Base-by-base conservation (phyloP, 1,140 invertebrate genomes). In the Helicoverpa zea region DNA sequence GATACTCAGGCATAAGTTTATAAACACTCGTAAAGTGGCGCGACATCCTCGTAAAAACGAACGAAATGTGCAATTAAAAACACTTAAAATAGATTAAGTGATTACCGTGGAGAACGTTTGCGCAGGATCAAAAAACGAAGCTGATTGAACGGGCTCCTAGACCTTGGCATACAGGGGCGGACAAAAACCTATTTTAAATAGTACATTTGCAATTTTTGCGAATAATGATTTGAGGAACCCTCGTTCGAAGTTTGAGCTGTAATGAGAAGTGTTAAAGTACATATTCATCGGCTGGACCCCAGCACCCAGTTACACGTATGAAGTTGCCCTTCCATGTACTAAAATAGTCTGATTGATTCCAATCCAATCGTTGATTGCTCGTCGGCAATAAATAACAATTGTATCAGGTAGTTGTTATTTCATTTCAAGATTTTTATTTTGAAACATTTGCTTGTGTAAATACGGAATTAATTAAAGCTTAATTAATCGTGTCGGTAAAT, bases 11-110 rank as follows among this genome's bases (percentile, higher is more conserved):
- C 79, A 82, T 56, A 70, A 68, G 61, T 77, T 79, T 75, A 77
- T 79, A 82, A 83, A 80, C 51, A 35, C 79, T 84, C 84, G 78
- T 85, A 87, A 85, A 86, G 63, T 68, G 63, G 83, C 75, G 63
- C 73, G 82, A 72, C 80, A 80, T 51, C 35, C 29, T 75, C 79
- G 80, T 87, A 85, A 86, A 88, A 82, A 83, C 75, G 56, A 11
- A 77, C 77, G 63, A 83, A 83, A 83, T 81, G 56, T 75, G 79
- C 83, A 87, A 88, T 88, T 86, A 86, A 86, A 85, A 83, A 87
- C 82, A 85, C 83, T 84, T 88, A 70, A 85, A 87, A 84, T 85
- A 84, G 84, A 87, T 88, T 82, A 87, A 87, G 82, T 75, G 81
- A 85, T 85, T 84, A 86, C 72, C 77, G 81, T 58, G 72, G 51